Evolutionary conservation across 2,888 invertebrate species (phyloP), one percentile per base, ranked within the genome.

Genomic region (Lycaena phlaeas): DNA sequence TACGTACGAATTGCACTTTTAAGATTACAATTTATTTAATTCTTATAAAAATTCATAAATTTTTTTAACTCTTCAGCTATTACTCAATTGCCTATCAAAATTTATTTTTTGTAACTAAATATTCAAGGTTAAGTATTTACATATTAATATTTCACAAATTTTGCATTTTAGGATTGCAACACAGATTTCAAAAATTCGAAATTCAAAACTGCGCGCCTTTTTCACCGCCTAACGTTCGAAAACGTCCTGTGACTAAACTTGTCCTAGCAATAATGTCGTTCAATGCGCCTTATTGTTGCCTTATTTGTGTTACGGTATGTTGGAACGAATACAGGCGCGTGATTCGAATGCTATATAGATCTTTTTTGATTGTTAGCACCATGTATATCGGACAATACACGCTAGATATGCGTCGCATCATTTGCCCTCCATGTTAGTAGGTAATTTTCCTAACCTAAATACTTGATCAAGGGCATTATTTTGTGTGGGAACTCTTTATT

Each of bases 251-350:
- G 64, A 56, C 64, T 57, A 59, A 61, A 68, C 63, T 65, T 59
- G 59, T 52, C 46, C 52, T 59, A 62, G 57, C 69, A 76, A 73
- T 75, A 77, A 71, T 71, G 69, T 61, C 52, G 58, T 62, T 62
- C 46, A 52, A 56, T 54, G 59, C 58, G 57, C 50, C 55, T 62
- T 66, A 67, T 68, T 74, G 76, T 72, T 59, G 59, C 77, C 79
- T 69, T 76, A 75, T 75, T 70, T 59, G 71, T 72, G 57, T 68
- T 79, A 81, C 82, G 81, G 81, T 84, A 78, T 70, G 81, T 75
- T 72, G 81, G 75, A 79, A 74, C 68, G 70, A 76, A 84, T 81
- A 81, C 82, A 59, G 52, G 50, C 52, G 64, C 79, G 79, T 79
- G 78, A 69, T 70, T 53, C 51, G 81, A 79, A 79, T 82, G 56